A percentile compares a stretch with the other conserved stretches of the same genome.
phyloP scores from a whole-genome alignment of 2,797 vertebrate genomes.

The Anabacerthia variegaticeps region DNA sequence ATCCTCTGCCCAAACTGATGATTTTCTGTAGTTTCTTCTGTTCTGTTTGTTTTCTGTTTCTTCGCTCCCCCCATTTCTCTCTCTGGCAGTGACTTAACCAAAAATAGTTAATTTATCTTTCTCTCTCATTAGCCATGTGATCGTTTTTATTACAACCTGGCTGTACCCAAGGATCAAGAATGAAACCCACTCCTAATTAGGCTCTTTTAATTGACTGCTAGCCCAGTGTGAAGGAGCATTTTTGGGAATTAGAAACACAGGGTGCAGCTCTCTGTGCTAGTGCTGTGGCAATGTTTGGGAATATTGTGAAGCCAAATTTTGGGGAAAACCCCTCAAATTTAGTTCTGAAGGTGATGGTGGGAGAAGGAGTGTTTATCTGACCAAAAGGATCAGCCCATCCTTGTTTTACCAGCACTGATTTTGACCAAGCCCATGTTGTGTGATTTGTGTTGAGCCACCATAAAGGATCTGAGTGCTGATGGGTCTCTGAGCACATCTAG shows the following conservation, averaged over 20 bases:
- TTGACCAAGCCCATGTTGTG: not conserved
- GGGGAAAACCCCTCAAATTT: not conserved
- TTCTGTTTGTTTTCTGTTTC: not conserved
- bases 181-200: no score
- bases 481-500: not conserved
- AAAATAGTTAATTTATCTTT: not conserved
- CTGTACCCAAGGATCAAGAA: not conserved
- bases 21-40: not conserved
- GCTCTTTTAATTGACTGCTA: not conserved
- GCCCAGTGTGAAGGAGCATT: not conserved
- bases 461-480: not conserved
- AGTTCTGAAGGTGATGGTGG: not conserved
- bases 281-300: not conserved
- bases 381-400: not conserved
- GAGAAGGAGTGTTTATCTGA: not conserved
- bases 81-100: not conserved
- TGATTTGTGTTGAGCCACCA: not conserved
- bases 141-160: not conserved
- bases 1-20: not conserved
- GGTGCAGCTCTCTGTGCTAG: accelerated
- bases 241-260: not conserved
- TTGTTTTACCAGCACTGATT: not conserved
- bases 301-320: not conserved
- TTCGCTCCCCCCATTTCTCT: not conserved
- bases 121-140: not conserved